A percentile compares a stretch with the other conserved stretches of the same genome.
Evolutionary conservation across 2,888 invertebrate species (phyloP).

Genomic region (Mystacides longicornis): DNA sequence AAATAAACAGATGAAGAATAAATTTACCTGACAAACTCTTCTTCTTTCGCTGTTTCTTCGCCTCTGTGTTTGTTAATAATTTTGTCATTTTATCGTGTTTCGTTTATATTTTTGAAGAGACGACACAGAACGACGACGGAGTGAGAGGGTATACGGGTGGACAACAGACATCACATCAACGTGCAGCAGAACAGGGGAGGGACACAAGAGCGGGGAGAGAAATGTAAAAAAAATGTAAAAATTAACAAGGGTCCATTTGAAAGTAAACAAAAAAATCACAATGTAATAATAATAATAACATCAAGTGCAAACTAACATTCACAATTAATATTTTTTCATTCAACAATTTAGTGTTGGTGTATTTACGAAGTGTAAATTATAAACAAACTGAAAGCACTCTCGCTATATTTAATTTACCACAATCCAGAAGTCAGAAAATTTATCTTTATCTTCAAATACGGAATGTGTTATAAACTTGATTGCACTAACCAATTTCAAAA

Average conservation of each 20-base stretch:
- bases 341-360: no score
- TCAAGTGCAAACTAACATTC: no score
- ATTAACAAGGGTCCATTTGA: constrained; percentile 4
- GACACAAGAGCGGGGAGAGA: constrained; percentile 32
- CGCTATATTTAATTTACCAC: no score
- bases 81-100: not conserved
- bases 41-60: constrained; percentile 93
- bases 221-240: constrained; percentile 47
- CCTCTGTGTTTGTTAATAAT: constrained; percentile 71
- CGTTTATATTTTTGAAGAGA: not conserved
- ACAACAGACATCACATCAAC: constrained; percentile 34
- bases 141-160: not conserved
- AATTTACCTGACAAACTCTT: constrained; percentile 85
- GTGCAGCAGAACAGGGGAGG: constrained; percentile 45
- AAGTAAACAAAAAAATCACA: constrained; percentile 7
- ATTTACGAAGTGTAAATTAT: no score
- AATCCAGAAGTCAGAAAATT: no score
- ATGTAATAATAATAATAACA: no score
- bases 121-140: not conserved
- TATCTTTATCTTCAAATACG: no score
- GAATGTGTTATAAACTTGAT: no score
- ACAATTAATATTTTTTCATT: no score
- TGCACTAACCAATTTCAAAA: no score
- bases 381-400: no score
- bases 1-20: not conserved